Evolutionary conservation across 2,113 vertebrate species (phyloP).

Genomic region (Pelusios castaneus): DNA sequence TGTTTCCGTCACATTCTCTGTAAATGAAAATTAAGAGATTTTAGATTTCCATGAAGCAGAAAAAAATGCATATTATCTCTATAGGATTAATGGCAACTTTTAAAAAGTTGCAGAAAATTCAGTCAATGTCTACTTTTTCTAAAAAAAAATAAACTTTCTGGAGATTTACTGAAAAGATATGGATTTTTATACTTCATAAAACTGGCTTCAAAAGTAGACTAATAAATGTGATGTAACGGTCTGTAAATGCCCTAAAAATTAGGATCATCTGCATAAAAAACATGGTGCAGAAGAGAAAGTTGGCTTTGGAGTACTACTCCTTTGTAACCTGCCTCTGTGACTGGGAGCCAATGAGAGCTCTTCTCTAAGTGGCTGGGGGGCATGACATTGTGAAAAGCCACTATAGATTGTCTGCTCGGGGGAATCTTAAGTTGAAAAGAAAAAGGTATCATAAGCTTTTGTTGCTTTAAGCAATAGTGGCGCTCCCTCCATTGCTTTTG

Average conservation of each 20-base stretch:
- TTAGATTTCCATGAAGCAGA: conserved; percentile 16
- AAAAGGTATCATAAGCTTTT: neutral
- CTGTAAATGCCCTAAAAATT: neutral
- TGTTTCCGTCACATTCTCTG: conserved; percentile 79
- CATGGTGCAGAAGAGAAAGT: neutral
- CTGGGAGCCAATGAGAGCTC: neutral
- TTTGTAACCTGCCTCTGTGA: neutral
- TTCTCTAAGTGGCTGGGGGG: neutral
- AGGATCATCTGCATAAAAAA: neutral
- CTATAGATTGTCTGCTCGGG: neutral
- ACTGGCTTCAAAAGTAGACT: neutral
- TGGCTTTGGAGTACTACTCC: neutral
- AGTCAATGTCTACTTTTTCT: neutral
- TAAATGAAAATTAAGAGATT: conserved; percentile 57
- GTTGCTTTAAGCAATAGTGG: neutral
- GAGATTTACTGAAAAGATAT: neutral
- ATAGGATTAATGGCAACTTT: neutral
- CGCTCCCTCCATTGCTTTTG: neutral
- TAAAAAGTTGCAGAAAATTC: neutral
- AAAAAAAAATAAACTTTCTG: neutral
- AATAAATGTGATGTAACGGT: accelerated
- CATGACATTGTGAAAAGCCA: neutral
- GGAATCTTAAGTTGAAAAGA: neutral
- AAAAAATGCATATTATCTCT: neutral
- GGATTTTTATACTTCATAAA: neutral